phyloP scores from a whole-genome alignment of 2,113 vertebrate genomes.

The Aplodontia rufa region DNA sequence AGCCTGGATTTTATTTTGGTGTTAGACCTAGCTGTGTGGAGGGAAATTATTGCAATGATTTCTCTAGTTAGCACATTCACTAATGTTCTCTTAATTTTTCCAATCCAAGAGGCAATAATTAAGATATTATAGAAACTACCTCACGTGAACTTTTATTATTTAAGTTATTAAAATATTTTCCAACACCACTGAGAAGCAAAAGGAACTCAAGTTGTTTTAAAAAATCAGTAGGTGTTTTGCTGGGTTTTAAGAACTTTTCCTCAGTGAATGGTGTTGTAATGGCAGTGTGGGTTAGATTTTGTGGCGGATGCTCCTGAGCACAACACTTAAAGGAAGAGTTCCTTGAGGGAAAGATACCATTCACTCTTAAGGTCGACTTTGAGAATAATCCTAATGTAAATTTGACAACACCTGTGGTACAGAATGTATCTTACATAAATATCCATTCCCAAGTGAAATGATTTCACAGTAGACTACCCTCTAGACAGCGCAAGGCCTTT shows the following conservation, averaged over 20 bases:
- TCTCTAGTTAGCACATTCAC: constrained; percentile 55
- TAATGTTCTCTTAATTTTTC: constrained; percentile 57
- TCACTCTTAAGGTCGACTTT: constrained; percentile 31
- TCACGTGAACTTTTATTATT: constrained; percentile 67
- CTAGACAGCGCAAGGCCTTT: background rate
- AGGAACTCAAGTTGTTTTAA: constrained; percentile 24
- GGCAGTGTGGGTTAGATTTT: background rate
- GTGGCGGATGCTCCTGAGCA: background rate
- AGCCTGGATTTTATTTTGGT: constrained; percentile 35
- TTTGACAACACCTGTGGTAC: background rate
- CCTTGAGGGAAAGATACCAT: background rate
- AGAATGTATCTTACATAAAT: background rate
- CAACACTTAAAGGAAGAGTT: background rate
- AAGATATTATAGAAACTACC: constrained; percentile 44
- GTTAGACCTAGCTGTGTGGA: constrained; percentile 11
- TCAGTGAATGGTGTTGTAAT: background rate
- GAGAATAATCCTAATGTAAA: constrained; percentile 29
- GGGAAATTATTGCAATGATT: constrained; percentile 44
- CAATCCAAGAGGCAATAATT: constrained; percentile 58
- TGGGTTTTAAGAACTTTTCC: constrained; percentile 45
- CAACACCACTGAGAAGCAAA: constrained; percentile 41
- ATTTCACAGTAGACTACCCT: background rate
- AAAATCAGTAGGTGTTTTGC: constrained; percentile 27
- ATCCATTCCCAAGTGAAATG: background rate
- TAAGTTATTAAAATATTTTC: constrained; percentile 71